A percentile compares a stretch with the other conserved stretches of the same genome.
Conservation (phyloP, 2,113 vertebrate species). For the Saimiri boliviensis region DNA sequence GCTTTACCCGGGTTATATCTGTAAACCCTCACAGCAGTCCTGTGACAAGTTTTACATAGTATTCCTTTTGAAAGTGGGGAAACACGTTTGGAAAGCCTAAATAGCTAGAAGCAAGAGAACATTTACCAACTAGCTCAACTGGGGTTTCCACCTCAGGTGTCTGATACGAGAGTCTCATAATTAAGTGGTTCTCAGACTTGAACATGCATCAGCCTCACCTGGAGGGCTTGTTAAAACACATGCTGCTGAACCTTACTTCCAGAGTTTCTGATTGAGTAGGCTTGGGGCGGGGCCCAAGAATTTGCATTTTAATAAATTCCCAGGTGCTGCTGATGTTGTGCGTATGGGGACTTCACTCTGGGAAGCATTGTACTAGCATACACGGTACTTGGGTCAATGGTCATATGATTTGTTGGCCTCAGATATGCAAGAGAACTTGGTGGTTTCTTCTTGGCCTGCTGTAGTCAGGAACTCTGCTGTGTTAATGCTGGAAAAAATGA, state of each 20-base stretch:
- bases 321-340: neutral
- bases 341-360: neutral
- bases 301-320: neutral
- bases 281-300: neutral
- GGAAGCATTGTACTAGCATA: neutral
- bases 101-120: neutral
- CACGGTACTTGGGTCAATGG: neutral
- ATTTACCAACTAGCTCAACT: neutral
- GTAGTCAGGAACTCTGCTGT: neutral
- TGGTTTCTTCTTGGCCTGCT: neutral
- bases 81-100: neutral
- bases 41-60: neutral
- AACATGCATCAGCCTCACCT: rapidly evolving
- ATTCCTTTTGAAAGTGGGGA: neutral
- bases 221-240: neutral
- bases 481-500: neutral
- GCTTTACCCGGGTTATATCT: neutral
- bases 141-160: neutral
- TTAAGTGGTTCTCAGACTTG: neutral
- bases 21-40: neutral
- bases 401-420: neutral
- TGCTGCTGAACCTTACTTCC: neutral
- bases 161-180: neutral
- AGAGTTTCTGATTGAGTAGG: neutral
- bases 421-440: neutral